These are phyloP conservation scores for Tragopan temminckii DNA, from an alignment of 2,797 vertebrate species.

Conservation along the genomic window DNA sequence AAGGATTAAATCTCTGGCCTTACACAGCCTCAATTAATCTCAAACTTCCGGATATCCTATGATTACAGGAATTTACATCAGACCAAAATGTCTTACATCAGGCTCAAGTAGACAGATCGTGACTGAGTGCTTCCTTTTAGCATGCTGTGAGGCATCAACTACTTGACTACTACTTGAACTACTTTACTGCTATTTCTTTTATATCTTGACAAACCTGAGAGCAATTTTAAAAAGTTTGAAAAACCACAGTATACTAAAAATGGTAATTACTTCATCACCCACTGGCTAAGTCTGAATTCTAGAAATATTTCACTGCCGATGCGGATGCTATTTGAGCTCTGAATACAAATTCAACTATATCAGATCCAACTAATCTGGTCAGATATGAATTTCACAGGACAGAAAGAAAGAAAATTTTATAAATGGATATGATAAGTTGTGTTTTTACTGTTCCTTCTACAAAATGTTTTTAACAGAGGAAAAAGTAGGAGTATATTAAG, in stretches of 20 bases:
- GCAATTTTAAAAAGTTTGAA: not conserved
- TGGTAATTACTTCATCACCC: not conserved
- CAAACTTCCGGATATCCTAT: not conserved
- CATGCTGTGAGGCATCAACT: not conserved
- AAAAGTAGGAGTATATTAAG: not conserved
- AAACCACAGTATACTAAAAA: not conserved
- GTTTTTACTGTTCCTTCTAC: not conserved
- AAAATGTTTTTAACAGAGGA: not conserved
- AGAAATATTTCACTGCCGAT: not conserved
- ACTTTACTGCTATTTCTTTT: not conserved
- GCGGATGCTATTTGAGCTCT: not conserved
- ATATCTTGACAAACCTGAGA: not conserved
- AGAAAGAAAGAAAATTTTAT: not conserved
- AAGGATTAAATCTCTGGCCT: not conserved
- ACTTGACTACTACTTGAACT: not conserved
- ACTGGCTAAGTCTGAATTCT: not conserved
- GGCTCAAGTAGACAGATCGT: not conserved
- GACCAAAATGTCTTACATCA: not conserved
- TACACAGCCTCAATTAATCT: not conserved
- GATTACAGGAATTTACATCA: not conserved
- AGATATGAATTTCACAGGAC: not conserved
- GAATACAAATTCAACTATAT: not conserved
- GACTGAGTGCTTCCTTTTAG: not conserved
- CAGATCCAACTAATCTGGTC: not conserved
- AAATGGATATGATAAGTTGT: not conserved